Percentiles rank a stretch among this genome's conserved stretches.
Conservation (phyloP, 2,797 vertebrate genomes). For the Poeciliopsis gracilis region DNA sequence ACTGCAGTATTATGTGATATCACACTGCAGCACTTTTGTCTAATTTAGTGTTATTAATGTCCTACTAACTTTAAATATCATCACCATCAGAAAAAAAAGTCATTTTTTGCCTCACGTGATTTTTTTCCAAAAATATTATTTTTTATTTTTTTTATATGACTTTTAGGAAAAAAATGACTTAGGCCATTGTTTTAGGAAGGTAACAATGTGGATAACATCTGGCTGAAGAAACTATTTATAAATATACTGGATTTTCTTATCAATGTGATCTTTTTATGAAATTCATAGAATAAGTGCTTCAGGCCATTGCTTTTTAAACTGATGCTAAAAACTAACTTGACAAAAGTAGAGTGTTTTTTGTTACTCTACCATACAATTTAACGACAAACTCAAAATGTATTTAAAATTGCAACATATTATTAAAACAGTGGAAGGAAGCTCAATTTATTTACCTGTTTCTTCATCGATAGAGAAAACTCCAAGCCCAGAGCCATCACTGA, state of each 20-base stretch:
- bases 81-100: too few species aligned
- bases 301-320: not conserved
- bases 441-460: slow-evolving; percentile 86
- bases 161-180: too few species aligned
- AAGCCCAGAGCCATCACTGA: slow-evolving; percentile 89
- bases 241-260: not conserved
- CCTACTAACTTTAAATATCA: not conserved
- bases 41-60: not conserved
- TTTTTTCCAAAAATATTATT: too few species aligned
- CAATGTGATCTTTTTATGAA: not conserved
- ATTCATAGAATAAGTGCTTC: not conserved
- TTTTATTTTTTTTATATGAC: too few species aligned
- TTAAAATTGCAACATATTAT: not conserved
- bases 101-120: too few species aligned
- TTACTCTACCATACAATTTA: not conserved
- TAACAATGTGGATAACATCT: not conserved
- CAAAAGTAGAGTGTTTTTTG: not conserved
- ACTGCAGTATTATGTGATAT: not conserved
- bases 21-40: not conserved
- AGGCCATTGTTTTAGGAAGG: too few species aligned
- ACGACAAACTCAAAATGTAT: not conserved
- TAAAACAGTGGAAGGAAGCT: not conserved
- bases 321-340: not conserved
- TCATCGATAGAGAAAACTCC: slow-evolving; percentile 89
- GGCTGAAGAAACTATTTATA: not conserved